phyloP scores from a whole-genome alignment of 1,140 invertebrate species.

The Drosophila ercepeae region DNA sequence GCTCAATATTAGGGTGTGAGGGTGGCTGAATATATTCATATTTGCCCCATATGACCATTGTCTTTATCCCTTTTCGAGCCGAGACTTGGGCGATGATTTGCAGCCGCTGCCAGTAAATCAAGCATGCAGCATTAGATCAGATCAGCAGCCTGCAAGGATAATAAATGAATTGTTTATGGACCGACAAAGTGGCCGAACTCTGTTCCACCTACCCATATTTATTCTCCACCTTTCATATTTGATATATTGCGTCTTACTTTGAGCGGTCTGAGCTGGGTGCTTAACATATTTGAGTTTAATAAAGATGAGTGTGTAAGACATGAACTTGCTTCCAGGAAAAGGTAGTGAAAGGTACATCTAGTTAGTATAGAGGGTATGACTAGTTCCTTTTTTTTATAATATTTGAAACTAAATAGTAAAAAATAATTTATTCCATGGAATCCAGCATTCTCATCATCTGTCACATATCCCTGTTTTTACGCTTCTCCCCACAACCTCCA shows the following conservation, averaged over 20 bases:
- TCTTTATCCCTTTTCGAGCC: conserved; percentile 67
- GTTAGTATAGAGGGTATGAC: too few relatives aligned
- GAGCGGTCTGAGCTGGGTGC: neutral
- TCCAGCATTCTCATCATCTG: too few relatives aligned
- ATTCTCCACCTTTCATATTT: conserved; percentile 1
- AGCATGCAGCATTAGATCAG: conserved; percentile 76
- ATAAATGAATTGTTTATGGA: conserved; percentile 82
- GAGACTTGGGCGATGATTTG: conserved; percentile 71
- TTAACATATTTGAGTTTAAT: conserved; percentile 3
- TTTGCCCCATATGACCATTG: conserved; percentile 52
- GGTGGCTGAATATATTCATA: conserved; percentile 53
- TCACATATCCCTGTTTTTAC: neutral
- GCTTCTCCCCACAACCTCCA: conserved; percentile 5
- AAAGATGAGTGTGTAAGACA: conserved; percentile 5
- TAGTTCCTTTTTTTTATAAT: too few relatives aligned
- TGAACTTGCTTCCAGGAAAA: neutral
- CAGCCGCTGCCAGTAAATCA: conserved; percentile 83
- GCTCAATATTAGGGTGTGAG: neutral
- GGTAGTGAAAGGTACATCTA: neutral
- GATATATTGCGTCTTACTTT: conserved; percentile 40
- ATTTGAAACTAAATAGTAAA: too few relatives aligned
- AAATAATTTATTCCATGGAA: too few relatives aligned
- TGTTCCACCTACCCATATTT: neutral
- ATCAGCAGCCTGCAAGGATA: conserved; percentile 65
- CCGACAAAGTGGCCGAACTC: conserved; percentile 45